These are phyloP conservation scores for Bubalus kerabau DNA, from an alignment of 2,113 vertebrate species.

Conservation along the genomic window DNA sequence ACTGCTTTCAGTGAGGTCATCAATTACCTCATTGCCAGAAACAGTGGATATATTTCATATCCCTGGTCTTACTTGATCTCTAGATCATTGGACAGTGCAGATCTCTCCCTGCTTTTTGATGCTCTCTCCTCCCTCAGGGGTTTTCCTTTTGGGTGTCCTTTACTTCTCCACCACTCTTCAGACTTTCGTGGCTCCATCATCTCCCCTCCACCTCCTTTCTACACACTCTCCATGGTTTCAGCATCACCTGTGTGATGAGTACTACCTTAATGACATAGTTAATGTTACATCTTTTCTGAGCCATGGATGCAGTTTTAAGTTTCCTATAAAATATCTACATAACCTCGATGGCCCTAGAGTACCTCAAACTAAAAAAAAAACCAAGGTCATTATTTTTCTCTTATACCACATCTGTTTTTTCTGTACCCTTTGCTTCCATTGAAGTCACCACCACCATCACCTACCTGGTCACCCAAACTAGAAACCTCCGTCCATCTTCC, in stretches of 20 bases:
- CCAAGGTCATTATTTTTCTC: not conserved
- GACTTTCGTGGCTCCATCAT: not conserved
- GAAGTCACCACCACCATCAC: too few relatives aligned
- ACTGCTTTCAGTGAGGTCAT: not conserved
- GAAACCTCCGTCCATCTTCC: not conserved
- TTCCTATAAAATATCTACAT: not conserved
- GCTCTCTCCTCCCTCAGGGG: not conserved
- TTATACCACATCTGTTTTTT: not conserved
- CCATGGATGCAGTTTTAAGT: not conserved
- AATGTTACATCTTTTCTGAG: not conserved
- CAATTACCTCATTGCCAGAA: not conserved
- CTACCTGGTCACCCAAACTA: not conserved
- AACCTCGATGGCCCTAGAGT: too few relatives aligned
- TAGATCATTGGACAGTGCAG: accelerated
- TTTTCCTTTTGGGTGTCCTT: not conserved
- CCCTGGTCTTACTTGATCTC: not conserved
- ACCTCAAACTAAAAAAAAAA: not conserved
- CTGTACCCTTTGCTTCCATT: not conserved
- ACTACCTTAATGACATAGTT: not conserved
- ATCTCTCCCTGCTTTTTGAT: not conserved
- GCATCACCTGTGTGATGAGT: not conserved
- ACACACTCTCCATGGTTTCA: not conserved
- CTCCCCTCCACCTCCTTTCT: not conserved
- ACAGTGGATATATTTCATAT: accelerated
- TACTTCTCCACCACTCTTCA: not conserved